A percentile compares a stretch with the other conserved stretches of the same genome.
phyloP scores from a whole-genome alignment of 1,140 invertebrate genomes.

The Bilobella aurantiaca region DNA sequence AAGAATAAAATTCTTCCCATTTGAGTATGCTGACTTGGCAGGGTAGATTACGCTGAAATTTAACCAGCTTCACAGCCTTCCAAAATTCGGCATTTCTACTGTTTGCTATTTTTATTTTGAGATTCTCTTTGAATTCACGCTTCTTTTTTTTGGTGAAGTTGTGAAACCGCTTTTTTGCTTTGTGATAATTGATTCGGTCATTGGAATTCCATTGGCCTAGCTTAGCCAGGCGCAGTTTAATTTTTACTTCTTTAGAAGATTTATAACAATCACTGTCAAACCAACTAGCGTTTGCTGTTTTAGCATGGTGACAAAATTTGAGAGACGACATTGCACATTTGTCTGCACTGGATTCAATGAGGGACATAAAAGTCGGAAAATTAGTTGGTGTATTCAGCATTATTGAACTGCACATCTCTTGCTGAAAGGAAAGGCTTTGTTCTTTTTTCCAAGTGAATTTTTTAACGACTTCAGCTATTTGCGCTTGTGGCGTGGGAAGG shows the following conservation, averaged over 20 bases:
- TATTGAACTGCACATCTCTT: neutral
- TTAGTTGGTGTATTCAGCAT: too few relatives aligned
- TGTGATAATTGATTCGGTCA: neutral
- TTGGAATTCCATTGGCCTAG: neutral
- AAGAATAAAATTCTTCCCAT: neutral
- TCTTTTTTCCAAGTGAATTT: neutral
- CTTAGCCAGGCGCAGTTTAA: neutral
- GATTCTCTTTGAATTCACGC: neutral
- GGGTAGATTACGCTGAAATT: neutral
- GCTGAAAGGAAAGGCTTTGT: neutral
- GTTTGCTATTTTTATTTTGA: neutral
- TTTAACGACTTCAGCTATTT: too few relatives aligned
- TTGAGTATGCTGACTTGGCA: neutral
- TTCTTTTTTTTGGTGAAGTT: neutral
- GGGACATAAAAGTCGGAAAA: too few relatives aligned
- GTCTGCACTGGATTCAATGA: too few relatives aligned
- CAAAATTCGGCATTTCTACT: neutral
- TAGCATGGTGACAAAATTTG: neutral
- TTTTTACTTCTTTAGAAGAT: neutral
- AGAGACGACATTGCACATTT: too few relatives aligned
- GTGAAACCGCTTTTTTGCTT: neutral
- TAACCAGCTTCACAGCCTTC: neutral
- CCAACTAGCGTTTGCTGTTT: neutral
- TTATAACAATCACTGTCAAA: neutral
- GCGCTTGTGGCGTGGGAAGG: neutral